Evolutionary conservation across 2,888 invertebrate genomes (phyloP), one percentile per base, ranked within the genome.

Genomic region (Ormyrus labotus): DNA sequence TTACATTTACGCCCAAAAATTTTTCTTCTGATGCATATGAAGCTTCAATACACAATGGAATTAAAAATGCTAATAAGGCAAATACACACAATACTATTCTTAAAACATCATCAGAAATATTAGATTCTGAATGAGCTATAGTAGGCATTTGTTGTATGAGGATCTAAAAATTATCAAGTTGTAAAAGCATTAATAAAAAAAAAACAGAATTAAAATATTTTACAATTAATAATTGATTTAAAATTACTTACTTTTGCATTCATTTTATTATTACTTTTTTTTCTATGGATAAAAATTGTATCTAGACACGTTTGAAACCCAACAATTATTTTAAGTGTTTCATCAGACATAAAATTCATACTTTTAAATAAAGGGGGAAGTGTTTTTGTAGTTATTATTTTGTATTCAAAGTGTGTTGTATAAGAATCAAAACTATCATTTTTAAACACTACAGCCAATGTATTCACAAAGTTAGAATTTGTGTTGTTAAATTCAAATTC

Each of bases 121-220:
- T 82, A 58, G 84, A 78, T 67, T 82, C 75, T 5, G 84, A 58
- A 63, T 85, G 83, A 3, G 34, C 34, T 85, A 86, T 7, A 87
- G 87, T 76, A 85, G 89, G 89, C 87, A 88, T 87, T 83, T 81
- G 82, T 84, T 88, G 88, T 71, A 86, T 82, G 7, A 84, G 84
- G 11, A 87, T 65, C 87, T 87, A 47, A 77, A 81, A 34, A 4
- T 34, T 82, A 63, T 6, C 11, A 63, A 19, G 8, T 60, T 60
- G 34, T 63, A 47, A 6, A 47, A 11, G 51, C 50, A 10, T 67
- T 53, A 34, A 10, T 10, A 50, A 45, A n/a, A 47, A 47, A 50
- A 0, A 5, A 45, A 9, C 50, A 50, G 7, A 65, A 4, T 34
- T 13, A 6, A 47, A 45, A 11, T 61, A 13, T 51, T 65, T n/a